Evolutionary conservation across 2,888 invertebrate genomes (phyloP).

Genomic region (Drosophila fungiperda): DNA sequence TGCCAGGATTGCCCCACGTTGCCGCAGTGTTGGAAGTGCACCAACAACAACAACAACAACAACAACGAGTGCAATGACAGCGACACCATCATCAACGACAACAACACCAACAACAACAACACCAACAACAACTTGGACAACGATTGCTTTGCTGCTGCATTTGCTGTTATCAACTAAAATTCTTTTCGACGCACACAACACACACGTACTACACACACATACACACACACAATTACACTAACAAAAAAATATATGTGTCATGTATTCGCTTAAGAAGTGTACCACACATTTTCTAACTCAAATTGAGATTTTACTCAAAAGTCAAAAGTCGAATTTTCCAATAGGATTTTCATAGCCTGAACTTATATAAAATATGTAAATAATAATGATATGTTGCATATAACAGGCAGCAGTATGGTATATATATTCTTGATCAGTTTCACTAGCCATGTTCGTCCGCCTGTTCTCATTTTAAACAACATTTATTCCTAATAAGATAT

Average conservation of each 20-base stretch:
- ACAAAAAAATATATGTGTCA: background rate
- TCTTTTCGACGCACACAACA: slow-evolving; percentile 67
- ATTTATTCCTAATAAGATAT: too few relatives aligned
- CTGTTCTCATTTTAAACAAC: background rate
- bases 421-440: background rate
- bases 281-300: background rate
- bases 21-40: slow-evolving; percentile 37
- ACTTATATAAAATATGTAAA: background rate
- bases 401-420: background rate
- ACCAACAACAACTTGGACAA: slow-evolving; percentile 35
- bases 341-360: background rate
- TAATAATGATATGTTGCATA: background rate
- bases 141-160: slow-evolving; percentile 24
- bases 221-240: slow-evolving; percentile 7
- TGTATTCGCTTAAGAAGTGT: background rate
- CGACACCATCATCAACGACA: slow-evolving; percentile 58
- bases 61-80: slow-evolving; percentile 30
- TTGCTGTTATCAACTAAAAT: slow-evolving; percentile 74
- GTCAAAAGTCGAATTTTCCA: background rate
- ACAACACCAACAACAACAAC: slow-evolving; percentile 37
- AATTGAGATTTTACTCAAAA: background rate
- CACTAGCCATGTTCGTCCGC: background rate
- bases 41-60: slow-evolving; percentile 21
- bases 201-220: slow-evolving; percentile 18
- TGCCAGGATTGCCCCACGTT: slow-evolving; percentile 24